Conservation (phyloP, 2,888 invertebrate species). For the Parapristionchus giblindavisi region DNA sequence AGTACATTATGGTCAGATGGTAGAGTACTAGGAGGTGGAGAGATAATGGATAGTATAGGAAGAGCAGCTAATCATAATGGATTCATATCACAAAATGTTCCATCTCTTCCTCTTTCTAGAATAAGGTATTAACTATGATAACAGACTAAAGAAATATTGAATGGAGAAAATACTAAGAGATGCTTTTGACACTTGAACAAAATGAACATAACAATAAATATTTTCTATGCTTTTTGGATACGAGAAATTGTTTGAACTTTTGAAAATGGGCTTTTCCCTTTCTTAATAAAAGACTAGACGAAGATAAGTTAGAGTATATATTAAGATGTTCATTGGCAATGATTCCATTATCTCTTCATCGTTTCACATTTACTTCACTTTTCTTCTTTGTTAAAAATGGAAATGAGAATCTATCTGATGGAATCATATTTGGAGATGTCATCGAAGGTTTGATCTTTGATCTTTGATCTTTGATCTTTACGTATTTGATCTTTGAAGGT, state of each 20-base stretch:
- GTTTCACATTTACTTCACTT: constrained; percentile 19
- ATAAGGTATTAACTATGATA: too few species aligned
- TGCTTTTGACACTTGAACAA: too few species aligned
- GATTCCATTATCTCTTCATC: constrained; percentile 17
- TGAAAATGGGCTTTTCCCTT: too few species aligned
- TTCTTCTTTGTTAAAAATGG: constrained; percentile 29
- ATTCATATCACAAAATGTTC: constrained; percentile 24
- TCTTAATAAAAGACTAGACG: too few species aligned
- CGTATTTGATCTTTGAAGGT: neutral
- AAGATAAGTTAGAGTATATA: too few species aligned
- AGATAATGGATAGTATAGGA: constrained; percentile 28
- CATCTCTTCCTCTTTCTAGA: neutral
- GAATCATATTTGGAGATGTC: constrained; percentile 26
- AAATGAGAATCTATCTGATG: neutral
- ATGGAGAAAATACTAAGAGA: too few species aligned
- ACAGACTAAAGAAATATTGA: too few species aligned
- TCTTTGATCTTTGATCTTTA: neutral
- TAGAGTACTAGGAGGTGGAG: constrained; percentile 29
- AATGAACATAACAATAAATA: too few species aligned
- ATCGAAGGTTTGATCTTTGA: constrained; percentile 30
- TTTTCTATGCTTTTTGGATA: too few species aligned
- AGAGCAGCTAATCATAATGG: constrained; percentile 28
- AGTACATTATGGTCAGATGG: constrained; percentile 33
- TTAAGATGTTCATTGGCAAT: constrained; percentile 12
- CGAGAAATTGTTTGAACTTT: too few species aligned